Evolutionary conservation across 2,113 vertebrate genomes (phyloP), one percentile per base, ranked within the genome.

Genomic region (Catharus minimus): DNA sequence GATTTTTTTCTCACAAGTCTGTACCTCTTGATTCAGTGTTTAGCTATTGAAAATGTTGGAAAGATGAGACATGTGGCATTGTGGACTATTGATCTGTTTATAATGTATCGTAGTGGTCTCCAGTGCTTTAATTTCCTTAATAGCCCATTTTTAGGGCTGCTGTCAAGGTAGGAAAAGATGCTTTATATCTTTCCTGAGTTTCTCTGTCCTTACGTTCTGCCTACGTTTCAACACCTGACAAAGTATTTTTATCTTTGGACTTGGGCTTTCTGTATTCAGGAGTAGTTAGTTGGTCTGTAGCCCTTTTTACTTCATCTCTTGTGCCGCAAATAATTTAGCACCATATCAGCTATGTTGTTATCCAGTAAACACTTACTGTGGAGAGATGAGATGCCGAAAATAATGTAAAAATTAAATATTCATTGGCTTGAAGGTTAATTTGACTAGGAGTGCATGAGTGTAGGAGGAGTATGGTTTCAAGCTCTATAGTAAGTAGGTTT

Each of bases 371-470:
- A 46, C 18, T 72, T 74, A 53, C 57, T 89, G 66, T 76, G 55
- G 41, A 67, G 72, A 89, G 68, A 77, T 26, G 13, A 84, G 50
- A 68, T 90, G 74, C 89, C 66, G 50, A 93, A 95, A 94, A 94
- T 82, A 93, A 86, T 61, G 27, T 90, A 60, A 74, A 94, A 88
- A 87, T 79, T 94, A 93, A 94, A 89, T 92, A 93, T 88, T 93
- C 90, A 82, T 81, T 93, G 86, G 68, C 92, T 95, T 93, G 74
- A 92, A 95, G 86, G 80, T 94, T 93, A 94, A 86, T 95, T 92
- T 4, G 21, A 90, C 74, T 75, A 62, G 71, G 21, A 95, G 66
- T 75, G 68, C 67, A 38, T 44, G 47, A 88, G 80, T 88, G 93
- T 91, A 78, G 93, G 86, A 68, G 90, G 60, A 88, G 46, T 72